Evolutionary conservation across 2,113 vertebrate species (phyloP).

Genomic region (Astatoreochromis straeleni): DNA sequence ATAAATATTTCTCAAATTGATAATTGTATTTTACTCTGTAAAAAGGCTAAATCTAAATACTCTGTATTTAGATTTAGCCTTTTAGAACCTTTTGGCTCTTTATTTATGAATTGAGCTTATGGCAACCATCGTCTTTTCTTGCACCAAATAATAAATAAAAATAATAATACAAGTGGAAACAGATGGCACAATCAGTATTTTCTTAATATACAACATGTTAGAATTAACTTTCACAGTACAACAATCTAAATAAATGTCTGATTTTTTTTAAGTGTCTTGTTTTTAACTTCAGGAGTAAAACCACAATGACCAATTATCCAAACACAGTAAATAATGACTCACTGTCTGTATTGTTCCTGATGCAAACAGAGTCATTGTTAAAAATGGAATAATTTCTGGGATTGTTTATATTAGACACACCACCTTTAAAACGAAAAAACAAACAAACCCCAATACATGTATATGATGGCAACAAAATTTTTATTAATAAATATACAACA

Average conservation of each 20-base stretch:
- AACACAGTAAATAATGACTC: neutral
- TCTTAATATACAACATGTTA: no score
- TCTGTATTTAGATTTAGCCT: neutral
- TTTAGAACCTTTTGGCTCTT: neutral
- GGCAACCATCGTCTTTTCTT: neutral
- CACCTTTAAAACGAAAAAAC: neutral
- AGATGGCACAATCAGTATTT: neutral
- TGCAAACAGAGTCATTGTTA: neutral
- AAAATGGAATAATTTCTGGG: accelerated
- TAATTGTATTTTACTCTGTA: neutral
- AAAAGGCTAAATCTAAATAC: neutral
- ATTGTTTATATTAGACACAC: neutral
- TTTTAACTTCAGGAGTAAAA: neutral
- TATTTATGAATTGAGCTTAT: neutral
- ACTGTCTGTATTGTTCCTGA: neutral
- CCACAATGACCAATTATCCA: neutral
- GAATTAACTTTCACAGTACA: neutral
- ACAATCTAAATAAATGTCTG: neutral
- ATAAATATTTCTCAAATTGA: neutral
- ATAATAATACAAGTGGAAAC: neutral
- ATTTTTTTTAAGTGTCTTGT: neutral
- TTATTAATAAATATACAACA: neutral
- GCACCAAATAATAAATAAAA: neutral
- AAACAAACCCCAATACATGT: neutral
- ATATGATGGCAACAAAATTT: neutral